Base-by-base conservation (phyloP, 2,888 invertebrate species). In the Sarcophaga subvicina region DNA sequence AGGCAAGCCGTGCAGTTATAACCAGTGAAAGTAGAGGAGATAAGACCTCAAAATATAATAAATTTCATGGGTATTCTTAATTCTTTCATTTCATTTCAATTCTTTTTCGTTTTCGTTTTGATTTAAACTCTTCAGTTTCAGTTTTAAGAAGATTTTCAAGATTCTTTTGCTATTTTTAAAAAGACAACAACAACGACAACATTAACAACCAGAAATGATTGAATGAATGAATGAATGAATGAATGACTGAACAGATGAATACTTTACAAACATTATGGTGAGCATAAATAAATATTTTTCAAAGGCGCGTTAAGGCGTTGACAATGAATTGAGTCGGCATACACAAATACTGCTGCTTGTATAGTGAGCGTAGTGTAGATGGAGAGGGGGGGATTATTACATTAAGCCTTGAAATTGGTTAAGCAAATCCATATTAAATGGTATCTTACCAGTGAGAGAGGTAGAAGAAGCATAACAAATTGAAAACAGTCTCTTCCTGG, bases 51-150 rank as follows among this genome's bases (percentile, higher is more conserved):
- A 80, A 77, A 60, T 73, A 47, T 67, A 49, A 87, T 81, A 87
- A 87, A 87, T 87, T 87, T 81, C 67, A 81, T 60, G 83, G 37
- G 70, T 81, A 79, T 87, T 79, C 79, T 69, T 83, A 80, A 87
- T 67, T 76, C 77, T 64, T 77, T 64, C 64, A 54, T 10, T 17
- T 45, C 45, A n/a, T n/a, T 66, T 66, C 37, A 37, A 45, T 49
- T 64, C 62, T 49, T 69, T 80, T 54, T 22, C n/a, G 72, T 79
- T 79, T 79, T 63, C 47, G 63, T 86, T 83, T 80, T 47, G 49
- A 78, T 81, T 76, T 80, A 73, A 64, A 66, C 47, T 66, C 71
- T 71, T 47, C 37, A 54, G 12, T 54, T 54, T 17, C 14, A 14
- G 54, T 14, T 54, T 54, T 54, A 17, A 14, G 10, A 8, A n/a